These are phyloP conservation scores for Neoaliturus tenellus DNA, from an alignment of 2,888 invertebrate species.

Conservation along the genomic window DNA sequence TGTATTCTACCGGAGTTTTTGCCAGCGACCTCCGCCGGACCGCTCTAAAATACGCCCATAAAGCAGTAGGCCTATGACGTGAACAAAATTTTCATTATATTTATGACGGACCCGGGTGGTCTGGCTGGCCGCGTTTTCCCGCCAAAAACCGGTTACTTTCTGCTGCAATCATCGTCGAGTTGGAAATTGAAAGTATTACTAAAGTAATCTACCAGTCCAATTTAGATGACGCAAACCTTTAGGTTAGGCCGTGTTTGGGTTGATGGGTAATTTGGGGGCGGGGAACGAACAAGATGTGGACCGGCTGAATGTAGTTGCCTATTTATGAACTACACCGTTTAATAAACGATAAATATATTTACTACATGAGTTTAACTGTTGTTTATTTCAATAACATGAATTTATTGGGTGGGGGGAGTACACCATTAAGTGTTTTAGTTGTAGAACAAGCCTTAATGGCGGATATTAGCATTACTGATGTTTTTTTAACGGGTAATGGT, in stretches of 20 bases:
- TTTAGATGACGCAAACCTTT: slow-evolving; percentile 22
- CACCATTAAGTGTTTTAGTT: not conserved
- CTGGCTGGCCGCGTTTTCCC: not conserved
- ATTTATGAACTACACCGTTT: not conserved
- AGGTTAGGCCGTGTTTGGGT: not conserved
- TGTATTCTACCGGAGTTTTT: not conserved
- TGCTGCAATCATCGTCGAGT: not conserved
- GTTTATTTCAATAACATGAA: not conserved
- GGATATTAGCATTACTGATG: not conserved
- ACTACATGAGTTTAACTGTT: too few relatives aligned
- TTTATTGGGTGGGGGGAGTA: not conserved
- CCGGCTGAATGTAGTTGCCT: not conserved
- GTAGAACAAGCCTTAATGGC: too few relatives aligned
- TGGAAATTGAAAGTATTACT: slow-evolving; percentile 35
- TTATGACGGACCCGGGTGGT: slow-evolving; percentile 11
- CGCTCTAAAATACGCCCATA: slow-evolving; percentile 16
- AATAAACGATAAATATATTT: too few relatives aligned
- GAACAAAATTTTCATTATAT: slow-evolving; percentile 39
- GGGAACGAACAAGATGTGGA: not conserved
- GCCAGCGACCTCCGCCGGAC: slow-evolving; percentile 2
- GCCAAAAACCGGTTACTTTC: slow-evolving; percentile 32
- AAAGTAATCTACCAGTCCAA: slow-evolving; percentile 10
- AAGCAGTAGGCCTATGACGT: slow-evolving; percentile 45
- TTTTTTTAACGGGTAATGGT: too few relatives aligned
- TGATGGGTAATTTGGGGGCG: slow-evolving; percentile 11